Percentiles rank a stretch among this genome's conserved stretches.
Conservation (phyloP, 2,888 invertebrate genomes). For the Andrena chrysosceles region DNA sequence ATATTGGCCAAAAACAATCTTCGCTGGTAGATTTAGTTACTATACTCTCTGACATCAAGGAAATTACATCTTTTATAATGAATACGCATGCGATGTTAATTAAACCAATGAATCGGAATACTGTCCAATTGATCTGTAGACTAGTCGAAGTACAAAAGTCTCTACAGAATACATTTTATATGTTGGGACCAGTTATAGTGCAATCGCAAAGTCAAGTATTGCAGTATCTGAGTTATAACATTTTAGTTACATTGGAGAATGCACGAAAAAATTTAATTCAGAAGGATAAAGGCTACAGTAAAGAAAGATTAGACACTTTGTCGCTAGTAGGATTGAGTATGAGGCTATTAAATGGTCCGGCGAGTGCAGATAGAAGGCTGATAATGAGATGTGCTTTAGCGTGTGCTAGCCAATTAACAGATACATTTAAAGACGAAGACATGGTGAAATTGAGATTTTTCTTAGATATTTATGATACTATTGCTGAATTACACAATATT, state of each 20-base stretch:
- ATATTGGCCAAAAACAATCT: slow-evolving; percentile 82
- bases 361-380: slow-evolving; percentile 88
- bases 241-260: slow-evolving; percentile 88
- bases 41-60: slow-evolving; percentile 85
- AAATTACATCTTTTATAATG: slow-evolving; percentile 87
- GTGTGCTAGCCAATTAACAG: slow-evolving; percentile 85
- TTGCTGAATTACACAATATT: slow-evolving; percentile 78
- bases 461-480: slow-evolving; percentile 81
- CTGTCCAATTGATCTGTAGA: slow-evolving; percentile 91
- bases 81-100: slow-evolving; percentile 90
- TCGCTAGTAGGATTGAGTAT: slow-evolving; percentile 79
- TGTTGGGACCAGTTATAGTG: slow-evolving; percentile 89
- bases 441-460: slow-evolving; percentile 87
- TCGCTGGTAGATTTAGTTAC: slow-evolving; percentile 87
- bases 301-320: slow-evolving; percentile 80
- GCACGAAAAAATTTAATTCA: slow-evolving; percentile 86
- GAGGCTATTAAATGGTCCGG: slow-evolving; percentile 84
- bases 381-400: slow-evolving; percentile 89
- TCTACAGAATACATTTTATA: slow-evolving; percentile 89
- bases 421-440: slow-evolving; percentile 82
- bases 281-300: slow-evolving; percentile 79
- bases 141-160: slow-evolving; percentile 93
- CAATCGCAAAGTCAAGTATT: slow-evolving; percentile 91
- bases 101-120: slow-evolving; percentile 91
- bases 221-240: slow-evolving; percentile 92